These are phyloP conservation scores for Ptiloglossa arizonensis DNA, from an alignment of 1,140 invertebrate species.

Conservation along the genomic window DNA sequence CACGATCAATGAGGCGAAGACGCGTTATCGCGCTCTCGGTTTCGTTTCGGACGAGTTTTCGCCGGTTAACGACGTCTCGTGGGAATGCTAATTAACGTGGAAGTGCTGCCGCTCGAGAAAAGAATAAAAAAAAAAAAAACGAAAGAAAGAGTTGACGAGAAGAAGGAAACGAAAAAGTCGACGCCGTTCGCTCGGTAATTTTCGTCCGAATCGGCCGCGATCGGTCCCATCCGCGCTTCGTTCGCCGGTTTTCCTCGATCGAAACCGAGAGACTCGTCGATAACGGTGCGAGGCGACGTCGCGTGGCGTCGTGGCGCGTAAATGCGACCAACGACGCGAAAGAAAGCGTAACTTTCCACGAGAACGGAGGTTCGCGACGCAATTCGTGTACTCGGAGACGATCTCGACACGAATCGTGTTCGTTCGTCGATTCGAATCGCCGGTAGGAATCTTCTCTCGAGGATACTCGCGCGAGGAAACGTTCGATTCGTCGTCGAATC, in stretches of 20 bases:
- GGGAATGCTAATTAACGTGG: constrained; percentile 6
- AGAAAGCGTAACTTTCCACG: background rate
- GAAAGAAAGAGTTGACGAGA: background rate
- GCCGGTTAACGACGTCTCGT: background rate
- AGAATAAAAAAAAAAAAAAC: no score
- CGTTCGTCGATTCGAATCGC: no score
- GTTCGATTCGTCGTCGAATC: no score
- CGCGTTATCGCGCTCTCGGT: background rate
- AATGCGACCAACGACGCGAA: background rate
- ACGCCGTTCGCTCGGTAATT: background rate
- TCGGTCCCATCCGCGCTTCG: background rate
- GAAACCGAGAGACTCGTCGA: background rate
- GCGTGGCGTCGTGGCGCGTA: background rate
- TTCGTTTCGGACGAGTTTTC: background rate
- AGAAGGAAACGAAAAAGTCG: no score
- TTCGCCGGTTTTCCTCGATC: background rate
- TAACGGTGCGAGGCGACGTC: background rate
- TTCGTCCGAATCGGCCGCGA: no score
- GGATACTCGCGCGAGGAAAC: no score
- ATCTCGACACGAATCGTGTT: background rate
- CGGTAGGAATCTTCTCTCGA: no score
- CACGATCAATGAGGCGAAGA: background rate
- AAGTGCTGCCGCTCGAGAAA: background rate
- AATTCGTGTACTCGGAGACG: background rate
- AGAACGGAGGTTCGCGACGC: no score